Evolutionary conservation across 2,797 vertebrate species (phyloP), one percentile per base, ranked within the genome.

Genomic region (Eremophila alpestris): DNA sequence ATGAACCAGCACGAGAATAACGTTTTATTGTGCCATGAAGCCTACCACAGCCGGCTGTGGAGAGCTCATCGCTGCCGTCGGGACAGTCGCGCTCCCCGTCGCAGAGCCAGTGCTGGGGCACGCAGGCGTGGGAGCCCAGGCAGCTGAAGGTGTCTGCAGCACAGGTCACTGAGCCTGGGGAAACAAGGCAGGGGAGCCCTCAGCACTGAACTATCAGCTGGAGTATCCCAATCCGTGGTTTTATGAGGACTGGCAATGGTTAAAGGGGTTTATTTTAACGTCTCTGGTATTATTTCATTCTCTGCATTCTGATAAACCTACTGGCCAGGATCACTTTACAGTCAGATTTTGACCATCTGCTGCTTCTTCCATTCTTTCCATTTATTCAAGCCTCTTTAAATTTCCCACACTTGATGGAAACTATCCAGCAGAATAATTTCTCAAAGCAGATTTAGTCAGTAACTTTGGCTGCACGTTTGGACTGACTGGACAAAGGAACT

Each of bases 21-120:
- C 45, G 13, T 46, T 23, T 46, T 43, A 17, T 45, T 23, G 46
- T 16, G 51, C 20, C 2, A 5, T 1, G 29, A 22, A 11, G 74
- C 98, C 90, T 98, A 99, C 99, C 98, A 34, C 99, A 99, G 96
- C 99, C 99, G 6, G 99, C 99, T 29, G 98, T 98, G 9, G 99
- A 98, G 10, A 99, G 99, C 87, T 99, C 99, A 2, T 99, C 99
- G 0, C 98, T 99, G 8, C 99, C 99, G 5, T 99, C 97, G 2
- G 99, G 98, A 90, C 99, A 99, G 96, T 99, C 99, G 52, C 98
- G 98, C 93, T 99, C 99, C 5, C 99, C 99, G 0, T 99, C 99
- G 75, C 99, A 99, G 78, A 99, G 98, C 99, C 99, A 99, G 58
- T 96, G 98, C 43, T 94, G 97, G 16, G 99, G 98, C 68, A 99